phyloP scores from a whole-genome alignment of 1,140 invertebrate genomes.

The Temnothorax longispinosus region DNA sequence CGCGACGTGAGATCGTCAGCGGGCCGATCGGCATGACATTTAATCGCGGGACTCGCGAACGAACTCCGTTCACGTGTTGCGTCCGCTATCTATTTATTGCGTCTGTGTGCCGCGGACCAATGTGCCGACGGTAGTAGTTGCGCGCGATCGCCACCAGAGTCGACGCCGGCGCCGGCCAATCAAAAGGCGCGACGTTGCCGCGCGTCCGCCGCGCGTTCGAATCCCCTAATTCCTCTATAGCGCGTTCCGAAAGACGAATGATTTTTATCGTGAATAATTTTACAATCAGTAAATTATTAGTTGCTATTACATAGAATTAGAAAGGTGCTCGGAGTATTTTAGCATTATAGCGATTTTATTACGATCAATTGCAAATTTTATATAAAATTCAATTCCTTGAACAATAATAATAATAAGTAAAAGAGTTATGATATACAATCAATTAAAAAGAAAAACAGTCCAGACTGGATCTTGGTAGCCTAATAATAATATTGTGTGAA shows the following conservation, averaged over 20 bases:
- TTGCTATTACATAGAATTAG: too few species aligned
- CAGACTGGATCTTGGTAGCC: too few species aligned
- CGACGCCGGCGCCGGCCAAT: conserved; percentile 50
- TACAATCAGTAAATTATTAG: too few species aligned
- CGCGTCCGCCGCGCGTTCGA: conserved; percentile 41
- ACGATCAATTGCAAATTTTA: too few species aligned
- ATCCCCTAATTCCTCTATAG: background rate
- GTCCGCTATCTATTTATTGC: conserved; percentile 65
- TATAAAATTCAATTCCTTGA: too few species aligned
- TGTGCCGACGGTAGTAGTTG: conserved; percentile 63
- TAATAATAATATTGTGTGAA: too few species aligned
- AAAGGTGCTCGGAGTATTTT: too few species aligned
- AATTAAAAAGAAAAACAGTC: too few species aligned
- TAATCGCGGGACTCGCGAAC: conserved; percentile 25
- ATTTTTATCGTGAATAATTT: background rate
- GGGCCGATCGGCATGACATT: conserved; percentile 36
- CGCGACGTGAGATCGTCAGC: background rate
- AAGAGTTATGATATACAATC: too few species aligned
- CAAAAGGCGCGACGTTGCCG: conserved; percentile 47
- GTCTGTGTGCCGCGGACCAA: conserved; percentile 50
- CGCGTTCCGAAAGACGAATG: background rate
- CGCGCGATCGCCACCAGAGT: conserved; percentile 41
- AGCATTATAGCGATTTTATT: too few species aligned
- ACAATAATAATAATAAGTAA: too few species aligned
- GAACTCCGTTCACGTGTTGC: conserved; percentile 65